Evolutionary conservation across 1,140 invertebrate genomes (phyloP), one percentile per base, ranked within the genome.

Genomic region (Drosophila pallidifrons): DNA sequence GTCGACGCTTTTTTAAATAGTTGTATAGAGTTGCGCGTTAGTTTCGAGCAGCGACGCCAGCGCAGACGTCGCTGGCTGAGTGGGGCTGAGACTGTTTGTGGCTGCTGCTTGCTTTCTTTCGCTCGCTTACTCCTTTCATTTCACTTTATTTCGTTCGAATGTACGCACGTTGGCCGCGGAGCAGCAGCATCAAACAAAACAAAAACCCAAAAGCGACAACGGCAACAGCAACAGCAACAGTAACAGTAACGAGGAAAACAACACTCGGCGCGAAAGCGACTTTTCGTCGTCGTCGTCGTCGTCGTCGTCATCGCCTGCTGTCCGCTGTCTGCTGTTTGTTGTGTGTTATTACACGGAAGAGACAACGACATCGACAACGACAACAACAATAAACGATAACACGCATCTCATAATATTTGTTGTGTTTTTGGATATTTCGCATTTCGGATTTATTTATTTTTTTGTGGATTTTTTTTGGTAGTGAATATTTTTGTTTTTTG

Each of bases 71-170:
- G 83, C 81, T 71, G 57, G 38, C 63, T 75, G 76, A 68, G 65
- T 78, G 64, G 64, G 72, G 72, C 75, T 67, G 75, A 67, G 71
- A 70, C 71, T 75, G 71, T 79, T 75, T 72, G 77, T 82, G 86
- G 90, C 91, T 91, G 91, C 82, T 90, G 91, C 91, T 92, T 92
- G 91, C 91, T 92, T 92, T 92, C 91, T 92, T 92, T 91, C 88
- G 86, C 77, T 87, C 87, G 83, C 88, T 91, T 90, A 92, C 91
- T 92, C 91, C 91, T 92, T 92, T 92, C 91, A 92, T 92, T 92
- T 92, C 91, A 92, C 91, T 91, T 92, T 92, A 92, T 92, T 90
- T 89, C 91, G 91, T 92, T 92, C 91, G 91, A 78, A 90, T 91
- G 91, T 85, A 92, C 91, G 91, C 91, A 92, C 91, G 91, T 91